Evolutionary conservation across 2,797 vertebrate genomes (phyloP).

Genomic region (Galago senegalensis): DNA sequence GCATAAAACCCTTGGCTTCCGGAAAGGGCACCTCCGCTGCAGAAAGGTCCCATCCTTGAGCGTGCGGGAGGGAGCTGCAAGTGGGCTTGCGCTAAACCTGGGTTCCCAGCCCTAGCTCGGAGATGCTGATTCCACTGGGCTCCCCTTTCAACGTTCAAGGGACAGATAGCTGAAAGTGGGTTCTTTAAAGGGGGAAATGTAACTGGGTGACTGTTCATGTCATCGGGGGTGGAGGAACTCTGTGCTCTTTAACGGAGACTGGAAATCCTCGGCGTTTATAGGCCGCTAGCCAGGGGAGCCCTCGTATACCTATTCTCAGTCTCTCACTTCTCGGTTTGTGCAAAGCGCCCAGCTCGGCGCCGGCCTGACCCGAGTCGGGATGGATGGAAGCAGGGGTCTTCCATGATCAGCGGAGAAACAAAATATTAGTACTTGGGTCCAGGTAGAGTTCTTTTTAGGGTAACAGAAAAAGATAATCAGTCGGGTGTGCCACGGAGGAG

Average conservation of each 20-base stretch:
- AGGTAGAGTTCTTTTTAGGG: background rate
- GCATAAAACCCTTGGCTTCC: background rate
- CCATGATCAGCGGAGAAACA: slow-evolving; percentile 10
- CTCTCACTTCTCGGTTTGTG: background rate
- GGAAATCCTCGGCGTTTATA: background rate
- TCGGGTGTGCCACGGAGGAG: background rate
- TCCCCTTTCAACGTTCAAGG: background rate
- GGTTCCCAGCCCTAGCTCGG: background rate
- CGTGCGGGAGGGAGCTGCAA: no score
- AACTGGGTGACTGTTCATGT: background rate
- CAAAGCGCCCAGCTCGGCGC: background rate
- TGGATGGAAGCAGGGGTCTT: background rate
- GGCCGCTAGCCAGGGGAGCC: background rate
- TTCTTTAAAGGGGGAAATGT: background rate
- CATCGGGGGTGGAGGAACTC: background rate
- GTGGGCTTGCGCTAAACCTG: background rate
- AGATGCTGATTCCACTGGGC: background rate
- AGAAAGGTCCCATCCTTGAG: background rate
- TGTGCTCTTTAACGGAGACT: background rate
- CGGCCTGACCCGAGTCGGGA: background rate
- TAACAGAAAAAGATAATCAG: background rate
- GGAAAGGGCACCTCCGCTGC: background rate
- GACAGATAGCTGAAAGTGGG: background rate
- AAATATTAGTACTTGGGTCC: background rate
- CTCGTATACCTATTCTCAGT: background rate